Evolutionary conservation across 64 coral and sea anemone genomes (phyloP), one percentile per base, ranked within the genome.

Genomic region (Montipora sp.): DNA sequence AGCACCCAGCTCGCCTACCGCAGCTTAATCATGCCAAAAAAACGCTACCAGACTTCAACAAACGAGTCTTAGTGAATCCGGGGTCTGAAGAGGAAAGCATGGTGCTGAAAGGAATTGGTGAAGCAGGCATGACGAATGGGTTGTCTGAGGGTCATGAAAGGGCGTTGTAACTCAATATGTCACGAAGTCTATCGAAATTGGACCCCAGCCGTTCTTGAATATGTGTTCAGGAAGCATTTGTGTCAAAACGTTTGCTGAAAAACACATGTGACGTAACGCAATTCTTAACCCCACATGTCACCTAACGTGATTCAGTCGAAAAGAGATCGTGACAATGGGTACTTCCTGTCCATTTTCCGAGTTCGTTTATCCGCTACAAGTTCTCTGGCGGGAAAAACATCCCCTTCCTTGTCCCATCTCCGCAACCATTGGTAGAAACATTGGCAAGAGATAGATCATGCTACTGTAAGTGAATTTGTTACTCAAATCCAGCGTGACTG

Each of bases 41-140:
- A 46, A 55, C 71, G 59, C 20, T 45, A 3, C 27, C 91, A 70
- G 91, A 93, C 16, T 80, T 93, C 8, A 80, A 79, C 51, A 93
- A 88, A 84, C 63, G 91, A 44, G 7, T 93, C 7, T 63, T 80
- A 8, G 83, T 93, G 46, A 70, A 59, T 5, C 83, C 84, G 16
- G 91, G 91, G 1, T 87, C 83, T 53, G 83, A 87, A 2, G 83
- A 93, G 47, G 91, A 93, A 47, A 75, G 75, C 15, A 69, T 93
- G 84, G 75, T 93, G 36, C 63, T 77, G 1, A 93, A 78, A 14
- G 91, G 91, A 57, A 51, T 93, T 50, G 91, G 19, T 14, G 91
- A 83, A 5, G 91, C 91, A 7, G 68, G 43, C 66, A 23, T 93
- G n/a, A 55, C 83, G 4, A 93, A 93, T 60, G 91, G 91, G 1